These are phyloP conservation scores for Acrobeloides nanus DNA, from an alignment of 2,888 invertebrate genomes.

Conservation along the genomic window DNA sequence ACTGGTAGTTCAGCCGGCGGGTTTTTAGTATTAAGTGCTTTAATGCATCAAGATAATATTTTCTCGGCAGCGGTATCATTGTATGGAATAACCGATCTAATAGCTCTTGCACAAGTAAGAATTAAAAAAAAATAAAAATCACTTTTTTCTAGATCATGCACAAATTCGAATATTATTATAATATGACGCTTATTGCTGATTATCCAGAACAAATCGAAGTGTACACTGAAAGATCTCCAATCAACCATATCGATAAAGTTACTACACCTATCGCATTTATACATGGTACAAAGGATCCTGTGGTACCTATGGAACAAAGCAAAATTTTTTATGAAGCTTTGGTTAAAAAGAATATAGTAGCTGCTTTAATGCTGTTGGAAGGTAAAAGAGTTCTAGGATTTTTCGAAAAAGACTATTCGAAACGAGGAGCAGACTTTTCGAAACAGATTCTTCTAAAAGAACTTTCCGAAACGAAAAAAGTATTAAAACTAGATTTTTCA, in stretches of 20 bases:
- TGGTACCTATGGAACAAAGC: constrained; percentile 56
- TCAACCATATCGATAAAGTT: constrained; percentile 53
- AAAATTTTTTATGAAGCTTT: constrained; percentile 55
- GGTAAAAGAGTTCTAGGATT: no score
- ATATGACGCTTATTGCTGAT: constrained; percentile 51
- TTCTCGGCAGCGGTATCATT: constrained; percentile 56
- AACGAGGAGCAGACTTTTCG: no score
- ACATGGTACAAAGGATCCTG: constrained; percentile 55
- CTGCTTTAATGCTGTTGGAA: constrained; percentile 54
- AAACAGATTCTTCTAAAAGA: no score
- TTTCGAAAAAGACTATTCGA: no score
- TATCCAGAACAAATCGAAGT: constrained; percentile 10
- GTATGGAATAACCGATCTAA: constrained; percentile 57
- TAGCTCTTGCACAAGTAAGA: constrained; percentile 37
- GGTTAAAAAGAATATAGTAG: constrained; percentile 53
- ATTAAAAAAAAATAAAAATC: no score
- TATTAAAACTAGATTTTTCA: no score
- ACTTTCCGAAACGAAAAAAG: no score
- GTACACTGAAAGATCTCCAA: constrained; percentile 7
- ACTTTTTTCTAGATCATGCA: no score
- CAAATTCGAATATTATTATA: constrained; percentile 57
- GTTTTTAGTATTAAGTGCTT: constrained; percentile 32
- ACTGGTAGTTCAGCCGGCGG: constrained; percentile 56
- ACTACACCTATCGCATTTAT: constrained; percentile 55
- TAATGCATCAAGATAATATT: constrained; percentile 34